Percentiles rank a stretch among this genome's conserved stretches.
phyloP scores from a whole-genome alignment of 2,113 vertebrate species.

The Oreochromis spilurus region DNA sequence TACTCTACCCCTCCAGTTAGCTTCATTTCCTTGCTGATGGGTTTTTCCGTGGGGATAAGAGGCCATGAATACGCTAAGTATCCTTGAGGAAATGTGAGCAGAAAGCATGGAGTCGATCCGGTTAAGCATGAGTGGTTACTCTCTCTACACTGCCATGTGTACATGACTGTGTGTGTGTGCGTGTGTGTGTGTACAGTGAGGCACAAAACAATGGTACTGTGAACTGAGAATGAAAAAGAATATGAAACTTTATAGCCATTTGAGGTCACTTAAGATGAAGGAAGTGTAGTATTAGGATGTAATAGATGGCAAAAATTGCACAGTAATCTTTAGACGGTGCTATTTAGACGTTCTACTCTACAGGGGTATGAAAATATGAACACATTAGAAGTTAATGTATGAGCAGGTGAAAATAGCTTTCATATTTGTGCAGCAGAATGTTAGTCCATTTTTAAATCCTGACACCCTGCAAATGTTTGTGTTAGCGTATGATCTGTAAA shows the following conservation, averaged over 20 bases:
- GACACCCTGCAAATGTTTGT: neutral
- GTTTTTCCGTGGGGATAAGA: constrained; percentile 41
- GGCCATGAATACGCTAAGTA: constrained; percentile 37
- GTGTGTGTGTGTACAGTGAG: neutral
- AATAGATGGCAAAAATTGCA: neutral
- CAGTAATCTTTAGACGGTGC: neutral
- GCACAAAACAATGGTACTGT: neutral
- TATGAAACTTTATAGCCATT: neutral
- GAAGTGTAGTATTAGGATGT: neutral
- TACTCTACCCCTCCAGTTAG: neutral
- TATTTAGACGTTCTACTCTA: neutral
- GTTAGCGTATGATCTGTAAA: neutral
- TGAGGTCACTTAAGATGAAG: neutral
- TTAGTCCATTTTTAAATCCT: neutral
- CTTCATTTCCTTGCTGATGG: constrained; percentile 50
- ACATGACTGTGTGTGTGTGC: neutral
- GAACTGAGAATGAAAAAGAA: neutral
- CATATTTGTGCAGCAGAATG: neutral
- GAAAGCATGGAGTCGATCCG: constrained; percentile 32
- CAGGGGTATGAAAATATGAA: neutral
- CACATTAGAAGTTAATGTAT: neutral
- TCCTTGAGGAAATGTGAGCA: constrained; percentile 47
- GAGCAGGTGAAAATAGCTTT: neutral
- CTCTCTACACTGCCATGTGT: neutral
- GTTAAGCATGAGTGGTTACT: constrained; percentile 35